phyloP scores from a whole-genome alignment of 2,113 vertebrate species.

The Scophthalmus maximus region DNA sequence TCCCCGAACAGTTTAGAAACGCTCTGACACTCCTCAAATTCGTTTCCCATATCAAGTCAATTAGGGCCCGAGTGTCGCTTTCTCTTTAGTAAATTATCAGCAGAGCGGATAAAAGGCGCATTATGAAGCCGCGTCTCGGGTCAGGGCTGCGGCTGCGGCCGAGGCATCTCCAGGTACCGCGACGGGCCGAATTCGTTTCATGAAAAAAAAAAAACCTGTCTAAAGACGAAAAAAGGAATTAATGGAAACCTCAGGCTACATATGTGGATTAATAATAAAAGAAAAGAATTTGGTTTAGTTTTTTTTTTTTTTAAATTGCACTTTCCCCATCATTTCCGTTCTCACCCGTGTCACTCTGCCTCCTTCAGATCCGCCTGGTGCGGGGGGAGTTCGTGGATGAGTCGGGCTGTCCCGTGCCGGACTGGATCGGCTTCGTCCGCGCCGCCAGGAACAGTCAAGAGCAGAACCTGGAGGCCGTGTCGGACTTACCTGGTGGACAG shows the following conservation, averaged over 20 bases:
- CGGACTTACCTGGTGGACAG: conserved; percentile 97
- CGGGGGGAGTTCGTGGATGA: conserved; percentile 96
- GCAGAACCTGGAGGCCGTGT: conserved; percentile 95
- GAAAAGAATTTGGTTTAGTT: too few species aligned
- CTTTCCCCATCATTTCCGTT: neutral
- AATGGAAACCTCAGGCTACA: too few species aligned
- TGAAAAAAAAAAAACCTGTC: too few species aligned
- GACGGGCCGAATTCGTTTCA: neutral
- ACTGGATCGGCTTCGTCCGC: conserved; percentile 97
- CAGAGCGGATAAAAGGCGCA: conserved; percentile 81
- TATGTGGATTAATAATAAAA: fast-evolving
- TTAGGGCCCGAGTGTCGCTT: conserved; percentile 77
- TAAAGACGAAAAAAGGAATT: too few species aligned
- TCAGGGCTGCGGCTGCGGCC: conserved; percentile 38
- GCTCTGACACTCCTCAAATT: conserved; percentile 90
- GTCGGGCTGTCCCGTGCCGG: conserved; percentile 88
- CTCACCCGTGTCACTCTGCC: too few species aligned
- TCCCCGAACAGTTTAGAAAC: conserved; percentile 93
- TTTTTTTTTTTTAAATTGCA: too few species aligned
- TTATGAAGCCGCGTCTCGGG: conserved; percentile 65
- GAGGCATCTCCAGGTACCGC: conserved; percentile 47
- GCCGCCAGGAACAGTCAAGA: conserved; percentile 94
- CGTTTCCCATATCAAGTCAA: conserved; percentile 93
- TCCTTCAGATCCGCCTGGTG: conserved; percentile 89
- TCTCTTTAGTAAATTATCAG: conserved; percentile 77